Base-by-base conservation (phyloP, 2,888 invertebrate species). In the Nemapogon koenigi region DNA sequence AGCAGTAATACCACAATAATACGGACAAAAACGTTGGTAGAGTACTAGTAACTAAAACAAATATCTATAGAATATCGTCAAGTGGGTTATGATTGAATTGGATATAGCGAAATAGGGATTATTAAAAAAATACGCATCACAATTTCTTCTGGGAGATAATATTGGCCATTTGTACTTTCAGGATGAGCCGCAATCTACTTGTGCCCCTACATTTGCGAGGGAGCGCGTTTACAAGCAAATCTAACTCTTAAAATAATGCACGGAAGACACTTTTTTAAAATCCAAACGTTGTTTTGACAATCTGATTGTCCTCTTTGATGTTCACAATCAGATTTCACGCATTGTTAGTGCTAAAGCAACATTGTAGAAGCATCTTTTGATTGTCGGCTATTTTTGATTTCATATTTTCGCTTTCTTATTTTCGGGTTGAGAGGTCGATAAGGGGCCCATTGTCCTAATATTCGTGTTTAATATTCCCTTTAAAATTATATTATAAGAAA, bases 331-430 rank as follows among this genome's bases (percentile, higher is more conserved):
- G 73, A 76, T 16, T 53, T 45, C 44, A 46, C 53, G 62, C 50
- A 37, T 43, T 50, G 45, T 47, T 49, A 46, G 42, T 46, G 64
- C 56, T 63, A 60, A 62, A 66, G 68, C 60, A 72, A 67, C 67
- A 72, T 59, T 64, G 63, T 62, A 66, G 64, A 75, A 63, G 60
- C 52, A 57, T 55, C 69, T 55, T 73, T 76, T 76, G 75, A 76
- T 69, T 70, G 57, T 52, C 59, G 65, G 71, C 63, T 71, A 69
- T 72, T 71, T 75, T 76, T 76, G 75, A 76, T 73, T 71, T 53
- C 62, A 67, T 71, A 62, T 69, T 60, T 56, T 68, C 64, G 73
- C 59, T 53, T 40, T 53, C 50, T 58, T 56, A 55, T 51, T 59
- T 51, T 53, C 52, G 49, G 57, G 58, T 59, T 15, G 13, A 16